A percentile compares a stretch with the other conserved stretches of the same genome.
phyloP scores from a whole-genome alignment of 2,888 invertebrate species.

The Ennomos erosarius region DNA sequence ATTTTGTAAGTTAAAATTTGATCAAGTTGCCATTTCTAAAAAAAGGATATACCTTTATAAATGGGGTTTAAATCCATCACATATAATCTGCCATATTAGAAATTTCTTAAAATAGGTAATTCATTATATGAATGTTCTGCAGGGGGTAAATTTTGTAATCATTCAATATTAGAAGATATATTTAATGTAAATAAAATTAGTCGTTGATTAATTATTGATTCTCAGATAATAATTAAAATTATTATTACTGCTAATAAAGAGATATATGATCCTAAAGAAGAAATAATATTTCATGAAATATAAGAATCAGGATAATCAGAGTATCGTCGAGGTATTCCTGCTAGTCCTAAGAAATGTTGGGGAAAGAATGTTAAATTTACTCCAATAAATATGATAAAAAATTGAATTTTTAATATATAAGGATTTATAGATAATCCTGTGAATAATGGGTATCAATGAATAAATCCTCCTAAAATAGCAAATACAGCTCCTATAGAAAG shows the following conservation, averaged over 20 bases:
- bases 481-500: slow-evolving; percentile 92
- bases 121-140: slow-evolving; percentile 86
- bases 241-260: slow-evolving; percentile 85
- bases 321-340: slow-evolving; percentile 89
- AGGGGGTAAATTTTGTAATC: slow-evolving; percentile 84
- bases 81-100: slow-evolving; percentile 86
- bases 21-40: slow-evolving; percentile 87
- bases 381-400: slow-evolving; percentile 89
- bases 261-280: slow-evolving; percentile 88
- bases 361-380: slow-evolving; percentile 94
- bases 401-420: slow-evolving; percentile 88
- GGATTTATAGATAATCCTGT: slow-evolving; percentile 86
- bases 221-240: slow-evolving; percentile 87
- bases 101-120: slow-evolving; percentile 84
- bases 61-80: slow-evolving; percentile 88
- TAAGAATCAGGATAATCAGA: slow-evolving; percentile 89
- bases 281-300: slow-evolving; percentile 88
- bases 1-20: slow-evolving; percentile 85
- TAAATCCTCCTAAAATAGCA: slow-evolving; percentile 90
- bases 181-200: slow-evolving; percentile 77
- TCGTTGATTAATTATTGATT: slow-evolving; percentile 83
- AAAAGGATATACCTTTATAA: slow-evolving; percentile 87
- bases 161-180: slow-evolving; percentile 86
- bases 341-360: slow-evolving; percentile 87
- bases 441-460: slow-evolving; percentile 89